Base-by-base conservation (phyloP, 2,797 vertebrate species). In the Pterois miles region DNA sequence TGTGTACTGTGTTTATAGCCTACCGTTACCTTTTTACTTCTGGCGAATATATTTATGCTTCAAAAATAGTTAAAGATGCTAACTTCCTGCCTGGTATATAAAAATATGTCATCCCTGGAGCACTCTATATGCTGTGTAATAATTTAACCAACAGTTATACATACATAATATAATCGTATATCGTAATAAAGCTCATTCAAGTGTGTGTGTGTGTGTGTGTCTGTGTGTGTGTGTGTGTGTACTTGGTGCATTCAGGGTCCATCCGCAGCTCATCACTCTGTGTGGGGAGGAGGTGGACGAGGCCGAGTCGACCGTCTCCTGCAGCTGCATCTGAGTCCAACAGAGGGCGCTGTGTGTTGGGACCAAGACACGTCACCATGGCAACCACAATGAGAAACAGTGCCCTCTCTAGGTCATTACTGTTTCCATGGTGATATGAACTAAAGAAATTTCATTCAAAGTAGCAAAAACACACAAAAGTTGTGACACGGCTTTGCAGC, bases 261-360 rank as follows among this genome's bases (percentile, higher is more conserved):
- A 98, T 86, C 96, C 97, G 9, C 90, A 91, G 58, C 96, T 98
- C 81, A 96, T 99, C 87, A 93, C 90, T 81, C 94, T 99, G 66
- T 99, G 96, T 46, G 97, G 98, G 52, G 93, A 92, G 76, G 95
- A 94, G 65, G 89, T 95, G 31, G 95, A 97, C 66, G 96, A 96
- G 43, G 96, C 96, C 2, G 95, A 96, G 73, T 83, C 89, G 1
- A 94, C 92, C 48, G 88, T 88, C 52, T 96, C 94, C 5, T 98
- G 97, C 90, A 96, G 88, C 91, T 99, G 97, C 92, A 94, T 98
- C 87, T 98, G 95, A 95, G 13, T 60, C 66, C 65, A 59, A 25
- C 50, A 20, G 71, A 59, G 22, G 67, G 7, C 20, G 20, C 40
- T 12, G 54, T 31, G 54, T 31, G 27, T 57, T 25, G 8, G 8